Conservation (phyloP, 2,797 vertebrate genomes). For the Falco rusticolus region DNA sequence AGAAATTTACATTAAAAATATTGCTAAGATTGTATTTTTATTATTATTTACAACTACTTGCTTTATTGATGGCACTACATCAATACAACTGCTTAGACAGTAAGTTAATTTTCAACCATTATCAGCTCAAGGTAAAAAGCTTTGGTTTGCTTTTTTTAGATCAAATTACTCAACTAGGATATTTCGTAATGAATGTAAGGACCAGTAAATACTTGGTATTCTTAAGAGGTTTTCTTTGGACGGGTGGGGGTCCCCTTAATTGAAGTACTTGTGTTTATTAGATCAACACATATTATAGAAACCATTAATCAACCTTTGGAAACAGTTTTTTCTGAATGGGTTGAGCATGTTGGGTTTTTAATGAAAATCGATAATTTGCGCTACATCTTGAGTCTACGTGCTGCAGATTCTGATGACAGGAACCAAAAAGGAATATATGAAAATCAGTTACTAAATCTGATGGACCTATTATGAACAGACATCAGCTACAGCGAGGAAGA, state of each 20-base stretch:
- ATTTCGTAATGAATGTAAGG: not conserved
- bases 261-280: not conserved
- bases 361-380: not conserved
- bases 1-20: not conserved
- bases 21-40: not conserved
- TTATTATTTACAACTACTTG: not conserved
- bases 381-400: not conserved
- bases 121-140: not conserved
- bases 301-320: not conserved
- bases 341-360: not conserved
- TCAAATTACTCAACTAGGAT: not conserved
- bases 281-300: not conserved
- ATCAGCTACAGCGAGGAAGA: not conserved
- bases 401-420: not conserved
- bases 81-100: not conserved
- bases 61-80: not conserved
- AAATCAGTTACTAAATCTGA: not conserved
- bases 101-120: not conserved
- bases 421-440: not conserved
- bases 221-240: rapidly evolving
- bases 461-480: not conserved
- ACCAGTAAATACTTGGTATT: not conserved
- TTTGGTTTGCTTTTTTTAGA: not conserved
- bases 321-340: not conserved
- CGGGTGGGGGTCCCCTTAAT: rapidly evolving